Base-by-base conservation (phyloP, 2,888 invertebrate species). In the Aethes cnicana region DNA sequence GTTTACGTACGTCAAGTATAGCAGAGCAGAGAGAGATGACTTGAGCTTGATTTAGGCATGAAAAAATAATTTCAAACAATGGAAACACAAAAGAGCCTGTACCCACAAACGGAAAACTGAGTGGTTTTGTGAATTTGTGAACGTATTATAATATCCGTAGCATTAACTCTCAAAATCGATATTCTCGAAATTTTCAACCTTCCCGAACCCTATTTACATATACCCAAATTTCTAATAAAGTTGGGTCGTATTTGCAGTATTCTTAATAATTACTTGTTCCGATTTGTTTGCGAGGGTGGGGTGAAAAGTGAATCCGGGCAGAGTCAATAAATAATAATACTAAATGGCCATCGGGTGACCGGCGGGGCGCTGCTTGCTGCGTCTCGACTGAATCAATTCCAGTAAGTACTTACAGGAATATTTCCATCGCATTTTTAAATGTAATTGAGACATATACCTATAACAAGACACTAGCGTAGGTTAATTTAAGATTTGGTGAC, bases 261-360 rank as follows among this genome's bases (percentile, higher is more conserved):
- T 82, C 84, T 86, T 84, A 86, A 87, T 88, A 85, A 88, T 87
- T 87, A 88, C 84, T 82, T 87, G 77, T 84, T 85, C 81, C 82
- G 81, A 80, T 86, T 85, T 87, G 82, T 87, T 88, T 86, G 81
- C 81, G 63, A 66, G 66, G 68, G 63, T 62, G 61, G 63, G 72
- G 71, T 80, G 84, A 79, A 84, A 81, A 80, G 79, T 78, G 81
- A 81, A 77, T 71, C 69, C 74, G 70, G 78, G 76, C 79, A 67
- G 72, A 80, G 81, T 81, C 85, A 81, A 87, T 87, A 89, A 87
- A 87, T 87, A 88, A 88, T 89, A 88, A 85, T 82, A 77, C 77
- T 78, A 81, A 85, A 82, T 81, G 81, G 72, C 79, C 78, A 71
- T 70, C 73, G 80, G 78, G 72, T 81, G 81, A 81, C 81, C 81